These are phyloP conservation scores for Eunapius fragilis DNA, from an alignment of 37 sponge, comb jelly and placozoan species.

Conservation along the genomic window DNA sequence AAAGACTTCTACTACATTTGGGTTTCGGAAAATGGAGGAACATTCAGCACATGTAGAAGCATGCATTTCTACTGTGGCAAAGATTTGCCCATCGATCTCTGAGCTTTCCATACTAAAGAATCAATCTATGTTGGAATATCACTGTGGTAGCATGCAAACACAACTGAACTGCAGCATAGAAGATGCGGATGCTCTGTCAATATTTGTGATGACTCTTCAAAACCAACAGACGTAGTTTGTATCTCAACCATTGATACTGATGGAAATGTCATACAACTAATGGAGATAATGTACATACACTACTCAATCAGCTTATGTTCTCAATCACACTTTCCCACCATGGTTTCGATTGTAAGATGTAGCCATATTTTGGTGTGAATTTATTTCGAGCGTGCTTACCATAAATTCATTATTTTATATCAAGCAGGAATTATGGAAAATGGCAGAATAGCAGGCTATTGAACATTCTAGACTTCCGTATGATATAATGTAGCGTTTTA, in stretches of 20 bases:
- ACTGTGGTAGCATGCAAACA: background rate
- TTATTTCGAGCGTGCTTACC: too few species aligned
- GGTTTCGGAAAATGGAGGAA: conserved; percentile 35
- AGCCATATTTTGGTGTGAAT: too few species aligned
- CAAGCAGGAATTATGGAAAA: too few species aligned
- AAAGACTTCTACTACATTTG: conserved; percentile 13
- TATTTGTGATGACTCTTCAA: background rate
- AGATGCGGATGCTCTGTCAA: background rate
- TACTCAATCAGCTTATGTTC: too few species aligned
- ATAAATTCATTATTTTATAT: too few species aligned
- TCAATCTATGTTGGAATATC: conserved; percentile 9
- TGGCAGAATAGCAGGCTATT: too few species aligned
- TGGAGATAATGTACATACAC: too few species aligned
- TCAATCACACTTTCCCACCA: too few species aligned
- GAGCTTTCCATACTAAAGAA: conserved; percentile 15
- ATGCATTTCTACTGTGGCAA: background rate
- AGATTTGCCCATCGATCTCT: conserved; percentile 22
- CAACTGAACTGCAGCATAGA: background rate
- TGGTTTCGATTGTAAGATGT: too few species aligned
- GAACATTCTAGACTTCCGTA: too few species aligned
- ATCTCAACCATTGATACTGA: background rate
- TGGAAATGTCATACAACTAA: background rate
- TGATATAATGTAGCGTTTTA: too few species aligned
- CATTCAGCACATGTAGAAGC: conserved; percentile 22
- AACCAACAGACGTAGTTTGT: background rate